Conservation (phyloP, 1,140 invertebrate genomes). For the Holcopasites calliopsidis region DNA sequence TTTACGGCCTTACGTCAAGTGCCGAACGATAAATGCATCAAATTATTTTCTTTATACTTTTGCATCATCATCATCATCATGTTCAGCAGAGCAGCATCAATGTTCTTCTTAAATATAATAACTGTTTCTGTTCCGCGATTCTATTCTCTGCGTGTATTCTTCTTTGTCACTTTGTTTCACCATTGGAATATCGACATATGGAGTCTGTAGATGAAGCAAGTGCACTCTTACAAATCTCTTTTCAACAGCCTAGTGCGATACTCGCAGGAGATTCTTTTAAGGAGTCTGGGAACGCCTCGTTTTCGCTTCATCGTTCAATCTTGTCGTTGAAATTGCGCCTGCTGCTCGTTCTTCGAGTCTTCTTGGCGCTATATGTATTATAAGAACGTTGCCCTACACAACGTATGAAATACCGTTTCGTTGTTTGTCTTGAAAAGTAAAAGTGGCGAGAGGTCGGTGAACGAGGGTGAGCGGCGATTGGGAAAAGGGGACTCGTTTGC, state of each 20-base stretch:
- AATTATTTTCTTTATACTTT: background rate
- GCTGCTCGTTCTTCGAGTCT: slow-evolving; percentile 19
- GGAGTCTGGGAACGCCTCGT: background rate
- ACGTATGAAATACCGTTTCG: too few relatives aligned
- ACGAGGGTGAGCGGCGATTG: slow-evolving; percentile 2
- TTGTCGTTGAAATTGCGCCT: slow-evolving; percentile 19
- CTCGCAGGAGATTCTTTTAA: too few relatives aligned
- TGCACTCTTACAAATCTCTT: background rate
- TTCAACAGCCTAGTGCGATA: too few relatives aligned
- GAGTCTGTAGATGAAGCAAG: slow-evolving; percentile 12
- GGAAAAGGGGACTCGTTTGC: slow-evolving; percentile 29
- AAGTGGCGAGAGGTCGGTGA: background rate
- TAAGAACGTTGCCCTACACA: too few relatives aligned
- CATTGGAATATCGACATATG: too few relatives aligned
- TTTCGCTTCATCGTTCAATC: background rate
- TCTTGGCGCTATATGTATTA: too few relatives aligned
- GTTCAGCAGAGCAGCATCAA: too few relatives aligned
- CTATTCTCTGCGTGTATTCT: background rate
- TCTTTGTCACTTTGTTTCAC: too few relatives aligned
- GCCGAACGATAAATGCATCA: slow-evolving; percentile 14
- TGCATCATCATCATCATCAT: too few relatives aligned
- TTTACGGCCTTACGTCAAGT: background rate
- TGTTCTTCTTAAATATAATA: too few relatives aligned
- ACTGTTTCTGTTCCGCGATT: too few relatives aligned
- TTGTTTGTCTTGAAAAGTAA: too few relatives aligned